Evolutionary conservation across 2,113 vertebrate species (phyloP).

Genomic region (Dermatemys mawii): DNA sequence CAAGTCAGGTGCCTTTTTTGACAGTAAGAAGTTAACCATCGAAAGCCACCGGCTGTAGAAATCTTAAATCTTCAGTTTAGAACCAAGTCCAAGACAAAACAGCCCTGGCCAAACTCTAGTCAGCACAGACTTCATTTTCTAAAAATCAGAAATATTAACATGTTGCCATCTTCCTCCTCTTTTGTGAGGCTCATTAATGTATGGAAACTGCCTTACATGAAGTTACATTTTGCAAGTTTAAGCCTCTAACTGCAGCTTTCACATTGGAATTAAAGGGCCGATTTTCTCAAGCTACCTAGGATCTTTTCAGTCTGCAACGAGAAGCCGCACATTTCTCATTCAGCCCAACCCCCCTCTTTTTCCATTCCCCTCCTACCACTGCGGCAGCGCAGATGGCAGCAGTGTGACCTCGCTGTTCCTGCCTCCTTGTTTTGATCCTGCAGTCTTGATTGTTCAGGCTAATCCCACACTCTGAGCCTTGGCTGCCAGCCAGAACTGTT

Average conservation of each 20-base stretch:
- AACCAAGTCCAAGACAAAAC: accelerated
- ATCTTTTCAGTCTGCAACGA: not conserved
- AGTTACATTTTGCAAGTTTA: not conserved
- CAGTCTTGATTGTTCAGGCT: constrained; percentile 90
- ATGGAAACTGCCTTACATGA: not conserved
- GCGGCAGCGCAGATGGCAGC: constrained; percentile 91
- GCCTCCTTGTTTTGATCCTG: constrained; percentile 91
- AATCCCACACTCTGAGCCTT: constrained; percentile 88
- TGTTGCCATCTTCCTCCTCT: too few relatives aligned
- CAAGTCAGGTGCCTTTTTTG: accelerated
- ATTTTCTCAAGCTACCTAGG: not conserved
- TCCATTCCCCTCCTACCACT: constrained; percentile 86
- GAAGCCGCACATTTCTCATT: not conserved
- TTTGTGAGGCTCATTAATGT: not conserved
- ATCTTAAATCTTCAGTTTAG: accelerated
- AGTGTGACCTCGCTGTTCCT: constrained; percentile 90
- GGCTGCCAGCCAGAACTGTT: constrained; percentile 86
- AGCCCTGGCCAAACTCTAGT: accelerated
- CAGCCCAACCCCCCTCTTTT: constrained; percentile 60
- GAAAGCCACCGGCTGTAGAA: accelerated
- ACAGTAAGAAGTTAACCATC: accelerated
- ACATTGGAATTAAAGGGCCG: not conserved
- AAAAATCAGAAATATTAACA: accelerated
- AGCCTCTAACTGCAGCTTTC: not conserved
- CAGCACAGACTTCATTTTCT: not conserved